Conservation (phyloP, 2,113 vertebrate species). For the Rhea americana region DNA sequence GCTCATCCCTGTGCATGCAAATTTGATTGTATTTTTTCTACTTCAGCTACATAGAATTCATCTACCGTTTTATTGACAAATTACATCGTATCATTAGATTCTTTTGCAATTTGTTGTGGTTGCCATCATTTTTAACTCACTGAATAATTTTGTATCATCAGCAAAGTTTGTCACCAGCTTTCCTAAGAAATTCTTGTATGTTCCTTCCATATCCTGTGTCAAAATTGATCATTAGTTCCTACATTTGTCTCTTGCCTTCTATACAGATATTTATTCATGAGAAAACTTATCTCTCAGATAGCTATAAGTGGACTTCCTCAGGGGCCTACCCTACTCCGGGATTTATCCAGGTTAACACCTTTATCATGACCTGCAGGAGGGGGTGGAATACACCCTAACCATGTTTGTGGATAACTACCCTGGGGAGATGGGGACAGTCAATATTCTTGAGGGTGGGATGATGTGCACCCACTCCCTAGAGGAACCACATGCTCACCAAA, state of each 20-base stretch:
- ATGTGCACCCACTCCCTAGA: background rate
- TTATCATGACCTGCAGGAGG: background rate
- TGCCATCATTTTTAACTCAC: background rate
- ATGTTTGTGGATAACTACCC: background rate
- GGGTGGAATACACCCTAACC: background rate
- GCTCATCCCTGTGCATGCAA: background rate
- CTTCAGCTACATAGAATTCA: background rate
- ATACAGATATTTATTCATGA: background rate
- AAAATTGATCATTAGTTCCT: background rate
- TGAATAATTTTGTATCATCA: background rate
- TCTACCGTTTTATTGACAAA: background rate
- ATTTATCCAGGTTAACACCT: background rate
- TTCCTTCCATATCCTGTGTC: background rate
- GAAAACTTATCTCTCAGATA: background rate
- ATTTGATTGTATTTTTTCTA: background rate
- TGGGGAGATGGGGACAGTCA: background rate
- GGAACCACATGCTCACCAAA: background rate
- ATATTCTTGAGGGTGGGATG: background rate
- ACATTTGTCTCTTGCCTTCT: background rate
- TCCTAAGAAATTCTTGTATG: background rate
- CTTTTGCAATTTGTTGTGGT: background rate
- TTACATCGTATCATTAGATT: background rate
- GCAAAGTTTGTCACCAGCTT: background rate
- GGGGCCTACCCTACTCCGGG: fast-evolving
- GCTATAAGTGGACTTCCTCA: background rate